phyloP scores from a whole-genome alignment of 2,888 invertebrate genomes.

The Cryptops parisi region DNA sequence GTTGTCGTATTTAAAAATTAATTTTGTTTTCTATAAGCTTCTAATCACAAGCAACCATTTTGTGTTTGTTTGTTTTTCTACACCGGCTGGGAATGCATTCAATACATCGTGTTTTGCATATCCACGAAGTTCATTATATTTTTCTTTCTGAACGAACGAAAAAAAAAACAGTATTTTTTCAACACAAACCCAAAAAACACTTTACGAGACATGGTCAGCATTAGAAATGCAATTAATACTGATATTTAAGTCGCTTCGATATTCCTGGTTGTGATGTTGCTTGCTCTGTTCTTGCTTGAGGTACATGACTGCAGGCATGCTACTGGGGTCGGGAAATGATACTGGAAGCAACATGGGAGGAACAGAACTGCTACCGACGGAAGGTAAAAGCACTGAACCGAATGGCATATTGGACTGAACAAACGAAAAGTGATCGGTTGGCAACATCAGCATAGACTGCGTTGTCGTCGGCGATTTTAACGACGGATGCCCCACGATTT shows the following conservation, averaged over 20 bases:
- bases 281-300: constrained; percentile 10
- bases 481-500: neutral
- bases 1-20: too few relatives aligned
- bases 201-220: neutral
- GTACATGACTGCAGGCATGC: constrained; percentile 9
- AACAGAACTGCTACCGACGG: neutral
- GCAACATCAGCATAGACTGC: constrained; percentile 10
- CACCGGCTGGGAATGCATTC: too few relatives aligned
- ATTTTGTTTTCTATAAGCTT: too few relatives aligned
- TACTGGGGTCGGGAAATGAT: constrained; percentile 11
- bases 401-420: constrained; percentile 8
- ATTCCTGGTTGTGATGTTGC: constrained; percentile 1
- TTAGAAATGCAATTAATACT: constrained; percentile 10
- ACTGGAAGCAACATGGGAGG: constrained; percentile 13
- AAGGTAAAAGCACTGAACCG: neutral
- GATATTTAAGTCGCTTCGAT: constrained; percentile 10
- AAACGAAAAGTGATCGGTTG: constrained; percentile 12
- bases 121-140: too few relatives aligned
- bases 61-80: too few relatives aligned
- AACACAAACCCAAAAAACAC: too few relatives aligned
- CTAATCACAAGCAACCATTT: too few relatives aligned
- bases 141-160: too few relatives aligned
- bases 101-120: too few relatives aligned
- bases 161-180: too few relatives aligned
- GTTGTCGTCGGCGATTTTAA: constrained; percentile 5